Base-by-base conservation (phyloP, 2,888 invertebrate species). In the Plutella xylostella region DNA sequence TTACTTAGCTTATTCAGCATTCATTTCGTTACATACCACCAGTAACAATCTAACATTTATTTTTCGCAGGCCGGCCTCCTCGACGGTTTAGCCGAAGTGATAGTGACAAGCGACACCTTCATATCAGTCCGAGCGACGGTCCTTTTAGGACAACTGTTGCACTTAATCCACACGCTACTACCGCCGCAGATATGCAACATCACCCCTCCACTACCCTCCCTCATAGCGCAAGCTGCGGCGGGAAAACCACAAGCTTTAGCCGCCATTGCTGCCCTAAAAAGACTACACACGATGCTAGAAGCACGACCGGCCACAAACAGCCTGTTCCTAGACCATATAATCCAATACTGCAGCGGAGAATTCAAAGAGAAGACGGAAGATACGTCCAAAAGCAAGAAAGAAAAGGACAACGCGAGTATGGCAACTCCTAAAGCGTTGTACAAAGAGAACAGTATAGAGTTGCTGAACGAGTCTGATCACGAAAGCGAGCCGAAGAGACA, bases 51-150 rank as follows among this genome's bases (percentile, higher is more conserved):
- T n/a, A n/a, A 31, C 12, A 11, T 19, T 18, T 17, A 11, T 35
- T 46, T 20, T 42, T 66, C 65, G 46, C 68, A 85, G 85, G 90
- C 89, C 49, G 96, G 96, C 22, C 79, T 97, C 43, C 85, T 97
- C 47, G 92, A 92, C 65, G 96, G 96, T 17, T 83, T 98, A 53
- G 93, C 94, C 25, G 95, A 97, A 82, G 96, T 97, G 22, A 93
- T 97, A 54, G 91, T 94, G 34, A 91, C 93, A 43, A 92, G 92
- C 65, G 96, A 97, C 68, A 91, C 92, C 15, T 92, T 94, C 67
- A 90, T 97, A 58, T 96, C 95, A 48, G 93, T 97, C 53, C 88
- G 96, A 56, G 94, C 97, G 41, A 96, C 97, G 15, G 91, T 97
- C 54, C 82, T 98, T 45, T 83, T 97, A 55, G 94, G 93, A 47